Evolutionary conservation across 2,113 vertebrate species (phyloP), one percentile per base, ranked within the genome.

Genomic region (Pogonocichla stellata): DNA sequence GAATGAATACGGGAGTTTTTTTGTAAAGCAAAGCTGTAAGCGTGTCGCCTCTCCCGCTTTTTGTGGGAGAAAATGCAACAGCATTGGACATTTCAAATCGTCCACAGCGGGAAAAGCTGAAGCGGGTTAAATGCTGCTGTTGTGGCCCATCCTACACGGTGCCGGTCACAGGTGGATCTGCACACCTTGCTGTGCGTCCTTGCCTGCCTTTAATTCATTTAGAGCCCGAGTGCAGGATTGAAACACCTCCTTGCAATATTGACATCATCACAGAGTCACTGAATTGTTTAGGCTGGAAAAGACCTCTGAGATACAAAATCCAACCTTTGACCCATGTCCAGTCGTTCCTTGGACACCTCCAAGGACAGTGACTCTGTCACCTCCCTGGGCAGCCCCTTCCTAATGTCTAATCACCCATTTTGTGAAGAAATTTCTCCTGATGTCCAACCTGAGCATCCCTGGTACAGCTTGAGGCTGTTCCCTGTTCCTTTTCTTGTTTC

Each of bases 21-120:
- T 58, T 29, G 13, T 25, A 42, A 51, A 54, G 65, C 15, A 2
- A 15, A 54, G 36, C 10, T n/a, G 19, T 10, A 26, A 54, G 34
- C 3, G 0, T 16, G 10, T 42, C 38, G 4, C 23, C 20, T 58
- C 14, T 81, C 24, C 22, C 0, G 0, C 7, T 13, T 73, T n/a
- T 66, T 5, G 0, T 3, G 34, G 13, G 31, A 31, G 33, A 70
- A 69, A 70, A 58, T 7, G 4, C 3, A 6, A 3, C 23, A 14
- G 6, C 1, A 3, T 9, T 10, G 31, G 8, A 18, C 5, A 0
- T 50, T 79, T 56, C 24, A 8, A 17, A 29, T 15, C 10, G 8
- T 0, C 0, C 2, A 3, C 47, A 11, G 53, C 1, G 14, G 34
- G 53, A 64, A 60, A 34, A 5, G 31, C 36, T 31, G 11, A 34